Evolutionary conservation across 2,113 vertebrate genomes (phyloP), one percentile per base, ranked within the genome.

Genomic region (Todiramphus saurophagus): DNA sequence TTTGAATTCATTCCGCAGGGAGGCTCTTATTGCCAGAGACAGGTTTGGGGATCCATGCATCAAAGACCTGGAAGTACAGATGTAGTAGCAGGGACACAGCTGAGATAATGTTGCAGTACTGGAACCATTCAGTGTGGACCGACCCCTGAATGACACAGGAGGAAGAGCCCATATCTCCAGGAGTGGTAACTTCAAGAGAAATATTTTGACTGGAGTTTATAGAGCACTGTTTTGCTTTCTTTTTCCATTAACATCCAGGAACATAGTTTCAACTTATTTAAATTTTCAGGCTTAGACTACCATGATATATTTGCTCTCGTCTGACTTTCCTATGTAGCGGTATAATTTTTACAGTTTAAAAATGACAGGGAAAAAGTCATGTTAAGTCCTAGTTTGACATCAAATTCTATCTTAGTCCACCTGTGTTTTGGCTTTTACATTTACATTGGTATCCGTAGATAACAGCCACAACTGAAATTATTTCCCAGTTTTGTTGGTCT

Each of bases 361-460:
- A 87, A 72, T 9, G 2, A 75, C 91, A 30, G 20, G 9, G 31
- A 60, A 41, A 86, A 89, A 55, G 30, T 20, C 20, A 33, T 5
- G 4, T 10, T 7, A 67, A 55, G 7, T 30, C 19, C 37, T 62
- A 23, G 11, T 89, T 84, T 33, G 25, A 55, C 23, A 28, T 35
- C 13, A 72, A 10, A 25, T 46, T 50, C 78, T 72, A 55, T 23
- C 51, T 51, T 39, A 50, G 17, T 31, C 31, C 43, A 63, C 12
- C 4, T n/a, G 44, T 20, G 30, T 77, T 62, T 50, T 20, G 17
- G 25, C 24, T 75, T 75, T 67, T 70, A 41, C 24, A 5, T 50
- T 66, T 85, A 55, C 2, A 0, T 24, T 12, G 41, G 59, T 39
- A 68, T 1, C 7, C 2, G 0, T 2, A 75, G 18, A 28, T 12